A percentile compares a stretch with the other conserved stretches of the same genome.
Evolutionary conservation across 2,888 invertebrate species (phyloP).

Genomic region (Aspidiotus destructor): DNA sequence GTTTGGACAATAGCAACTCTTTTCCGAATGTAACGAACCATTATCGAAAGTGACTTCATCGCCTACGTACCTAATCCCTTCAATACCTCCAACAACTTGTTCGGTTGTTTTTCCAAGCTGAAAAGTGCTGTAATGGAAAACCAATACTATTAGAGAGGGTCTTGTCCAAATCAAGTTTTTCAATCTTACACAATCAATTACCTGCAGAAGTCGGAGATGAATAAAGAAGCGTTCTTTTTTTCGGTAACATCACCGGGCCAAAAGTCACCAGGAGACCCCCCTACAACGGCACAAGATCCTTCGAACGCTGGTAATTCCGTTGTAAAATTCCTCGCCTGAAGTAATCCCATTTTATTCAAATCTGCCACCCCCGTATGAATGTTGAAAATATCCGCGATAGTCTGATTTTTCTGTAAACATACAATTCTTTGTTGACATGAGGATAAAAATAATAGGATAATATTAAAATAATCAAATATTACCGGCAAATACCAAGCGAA

Average conservation of each 20-base stretch:
- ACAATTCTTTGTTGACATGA: background rate
- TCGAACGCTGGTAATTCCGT: constrained; percentile 49
- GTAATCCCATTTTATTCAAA: constrained; percentile 55
- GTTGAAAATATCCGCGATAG: constrained; percentile 59
- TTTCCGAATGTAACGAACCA: constrained; percentile 47
- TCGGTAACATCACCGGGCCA: constrained; percentile 58
- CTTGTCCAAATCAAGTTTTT: background rate
- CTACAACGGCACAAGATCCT: constrained; percentile 55
- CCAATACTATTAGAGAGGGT: background rate
- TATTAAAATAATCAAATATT: constrained; percentile 37
- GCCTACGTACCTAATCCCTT: constrained; percentile 50
- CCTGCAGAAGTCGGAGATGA: constrained; percentile 71
- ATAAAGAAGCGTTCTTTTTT: constrained; percentile 53
- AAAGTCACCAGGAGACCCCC: constrained; percentile 68
- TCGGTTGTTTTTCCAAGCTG: background rate
- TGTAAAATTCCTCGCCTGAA: constrained; percentile 61
- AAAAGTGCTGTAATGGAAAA: background rate
- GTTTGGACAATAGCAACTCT: constrained; percentile 56
- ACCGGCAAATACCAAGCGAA: constrained; percentile 80
- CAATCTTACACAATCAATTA: constrained; percentile 40
- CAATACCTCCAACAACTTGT: constrained; percentile 43
- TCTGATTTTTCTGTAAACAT: constrained; percentile 57
- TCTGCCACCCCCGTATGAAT: constrained; percentile 63
- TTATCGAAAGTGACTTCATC: constrained; percentile 54
- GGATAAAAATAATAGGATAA: too few species aligned